phyloP scores from a whole-genome alignment of 2,113 vertebrate species.

The Gobio gobio region DNA sequence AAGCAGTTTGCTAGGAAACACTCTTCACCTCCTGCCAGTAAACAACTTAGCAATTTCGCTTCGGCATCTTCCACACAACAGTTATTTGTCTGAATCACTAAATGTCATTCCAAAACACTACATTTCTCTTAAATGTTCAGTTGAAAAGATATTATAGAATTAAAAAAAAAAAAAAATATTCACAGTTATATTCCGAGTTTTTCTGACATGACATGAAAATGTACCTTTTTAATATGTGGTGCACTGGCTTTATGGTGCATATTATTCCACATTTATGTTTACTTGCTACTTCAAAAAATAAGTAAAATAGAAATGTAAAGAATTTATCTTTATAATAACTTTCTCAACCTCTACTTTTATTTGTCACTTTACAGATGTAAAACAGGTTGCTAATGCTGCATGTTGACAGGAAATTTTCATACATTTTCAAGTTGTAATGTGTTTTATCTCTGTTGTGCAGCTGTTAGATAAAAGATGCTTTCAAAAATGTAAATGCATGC shows the following conservation, averaged over 20 bases:
- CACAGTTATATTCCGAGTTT: no score
- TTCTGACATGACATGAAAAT: not conserved
- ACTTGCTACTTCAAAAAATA: not conserved
- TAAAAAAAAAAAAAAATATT: not conserved
- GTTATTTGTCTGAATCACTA: constrained; percentile 23
- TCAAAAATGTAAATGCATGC: constrained; percentile 3
- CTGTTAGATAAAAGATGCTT: not conserved
- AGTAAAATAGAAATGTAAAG: not conserved
- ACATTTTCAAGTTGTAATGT: not conserved
- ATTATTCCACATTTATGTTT: not conserved
- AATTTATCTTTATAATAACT: not conserved
- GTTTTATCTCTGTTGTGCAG: not conserved
- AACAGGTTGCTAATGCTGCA: not conserved
- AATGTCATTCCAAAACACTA: not conserved
- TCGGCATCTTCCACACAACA: not conserved
- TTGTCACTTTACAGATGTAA: not conserved
- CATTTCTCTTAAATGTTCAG: not conserved
- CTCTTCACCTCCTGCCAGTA: not conserved
- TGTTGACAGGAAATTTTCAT: not conserved
- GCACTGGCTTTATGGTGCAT: no score
- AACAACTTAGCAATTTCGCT: constrained; percentile 15
- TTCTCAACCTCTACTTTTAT: not conserved
- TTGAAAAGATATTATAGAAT: not conserved
- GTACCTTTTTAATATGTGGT: not conserved
- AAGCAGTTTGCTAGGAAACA: not conserved